Base-by-base conservation (phyloP, 2,797 vertebrate genomes). In the Eulemur albifrons region DNA sequence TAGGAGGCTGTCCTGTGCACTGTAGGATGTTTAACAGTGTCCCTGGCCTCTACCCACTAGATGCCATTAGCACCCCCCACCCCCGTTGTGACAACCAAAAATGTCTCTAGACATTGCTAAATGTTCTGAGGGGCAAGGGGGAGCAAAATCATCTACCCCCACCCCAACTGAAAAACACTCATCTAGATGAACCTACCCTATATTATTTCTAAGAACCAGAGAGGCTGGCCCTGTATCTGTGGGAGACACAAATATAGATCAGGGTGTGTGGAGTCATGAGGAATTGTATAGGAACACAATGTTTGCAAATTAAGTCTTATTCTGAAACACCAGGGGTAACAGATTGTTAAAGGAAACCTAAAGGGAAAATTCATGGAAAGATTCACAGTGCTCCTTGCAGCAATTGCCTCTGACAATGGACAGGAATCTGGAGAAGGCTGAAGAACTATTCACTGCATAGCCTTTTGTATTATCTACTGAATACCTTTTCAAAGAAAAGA, bases 391-490 rank as follows among this genome's bases (percentile, higher is more conserved):
- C 40, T 85, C 54, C n/a, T 21, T 8, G n/a, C 21, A 79, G 73
- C 18, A 77, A 79, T 30, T 90, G 57, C 50, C 83, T 89, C 38
- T 86, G 25, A 65, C 50, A 86, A 75, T 13, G 45, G 35, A 79
- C 25, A 77, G 61, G 45, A 69, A 52, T 88, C 76, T 85, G 15
- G n/a, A 89, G 72, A 95, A 30, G 14, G 30, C 0, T 52, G 43
- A 52, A 50, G 65, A 88, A n/a, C 27, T 50, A 86, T 90, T 80
- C 52, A 54, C 48, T 57, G 20, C 25, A 87, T 15, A 48, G 50
- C n/a, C 63, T 92, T 88, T 92, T 73, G 59, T 79, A 30, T 65
- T 20, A 88, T n/a, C 90, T 90, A 90, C 79, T 75, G 35, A 93
- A 65, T 75, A 76, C 5, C 8, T 95, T 93, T 88, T 69, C 20